phyloP scores from a whole-genome alignment of 2,113 vertebrate genomes.

The Chionomys nivalis region DNA sequence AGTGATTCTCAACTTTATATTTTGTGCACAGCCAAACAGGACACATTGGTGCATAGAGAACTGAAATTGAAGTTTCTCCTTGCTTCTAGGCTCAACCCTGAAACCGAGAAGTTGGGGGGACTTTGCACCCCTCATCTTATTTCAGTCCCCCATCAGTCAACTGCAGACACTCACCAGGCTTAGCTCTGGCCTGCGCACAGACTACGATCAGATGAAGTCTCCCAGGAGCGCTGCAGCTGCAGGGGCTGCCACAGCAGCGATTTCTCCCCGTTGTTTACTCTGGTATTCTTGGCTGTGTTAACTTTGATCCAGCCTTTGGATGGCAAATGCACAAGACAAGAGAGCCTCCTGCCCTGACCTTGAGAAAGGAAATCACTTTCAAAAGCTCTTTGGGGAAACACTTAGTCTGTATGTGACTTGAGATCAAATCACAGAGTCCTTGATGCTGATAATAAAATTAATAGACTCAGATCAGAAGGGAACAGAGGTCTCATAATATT shows the following conservation, averaged over 20 bases:
- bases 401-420: neutral
- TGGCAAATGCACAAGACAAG: neutral
- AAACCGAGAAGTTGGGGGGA: neutral
- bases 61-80: neutral
- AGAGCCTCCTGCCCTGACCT: neutral
- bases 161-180: neutral
- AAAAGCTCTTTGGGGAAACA: constrained; percentile 43
- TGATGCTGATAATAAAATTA: constrained; percentile 57
- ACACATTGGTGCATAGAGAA: neutral
- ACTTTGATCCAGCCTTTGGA: neutral
- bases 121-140: neutral
- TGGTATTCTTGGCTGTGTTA: neutral
- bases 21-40: neutral
- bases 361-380: constrained; percentile 31
- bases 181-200: neutral
- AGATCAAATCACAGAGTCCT: constrained; percentile 35
- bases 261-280: neutral
- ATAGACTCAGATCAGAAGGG: constrained; percentile 5
- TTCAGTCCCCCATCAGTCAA: neutral
- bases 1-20: neutral
- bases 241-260: neutral
- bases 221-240: neutral
- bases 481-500: neutral
- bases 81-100: neutral
- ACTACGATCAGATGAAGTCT: neutral